Base-by-base conservation (phyloP, 2,797 vertebrate species). In the Tragelaphus eurycerus region DNA sequence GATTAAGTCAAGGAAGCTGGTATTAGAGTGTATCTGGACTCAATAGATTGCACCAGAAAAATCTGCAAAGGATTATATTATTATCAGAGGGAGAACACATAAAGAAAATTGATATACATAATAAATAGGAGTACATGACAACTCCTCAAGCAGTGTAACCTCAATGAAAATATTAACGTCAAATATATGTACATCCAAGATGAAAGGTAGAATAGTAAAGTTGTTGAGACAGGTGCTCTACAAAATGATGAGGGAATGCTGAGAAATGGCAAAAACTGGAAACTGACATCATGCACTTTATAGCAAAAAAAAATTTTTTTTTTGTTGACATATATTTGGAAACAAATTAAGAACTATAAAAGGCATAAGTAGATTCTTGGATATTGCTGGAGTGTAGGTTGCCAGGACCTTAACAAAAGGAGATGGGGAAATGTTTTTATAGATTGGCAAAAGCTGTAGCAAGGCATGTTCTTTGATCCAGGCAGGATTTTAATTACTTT, bases 401-500 rank as follows among this genome's bases (percentile, higher is more conserved):
- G 64, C 97, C 48, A 59, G 94, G 81, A 93, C 74, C 95, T 98
- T 97, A 95, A 98, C 97, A 97, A 98, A 98, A 98, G 96, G 84
- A 95, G 85, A 95, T 59, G 93, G 97, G 97, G 95, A 98, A 98
- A 97, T 98, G 97, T 97, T 98, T 98, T 98, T 98, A 95, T 98
- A 97, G 86, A 38, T 91, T 97, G 92, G 94, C 95, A 97, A 96
- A 97, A 93, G 50, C 96, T 93, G 12, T 95, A 97, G 97, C 87
- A 93, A 98, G 94, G 93, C 97, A 97, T 6, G 15, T 87, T 98
- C 95, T 98, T 99, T 98, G 97, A 98, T 98, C 96, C 96, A 99
- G 98, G 98, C 98, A 98, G 97, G 97, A 97, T 98, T 99, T 98
- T 98, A 98, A 99, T 99, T 98, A 98, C 97, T 99, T 98, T 98